Conservation (phyloP, 2,113 vertebrate genomes). For the Empidonax traillii region DNA sequence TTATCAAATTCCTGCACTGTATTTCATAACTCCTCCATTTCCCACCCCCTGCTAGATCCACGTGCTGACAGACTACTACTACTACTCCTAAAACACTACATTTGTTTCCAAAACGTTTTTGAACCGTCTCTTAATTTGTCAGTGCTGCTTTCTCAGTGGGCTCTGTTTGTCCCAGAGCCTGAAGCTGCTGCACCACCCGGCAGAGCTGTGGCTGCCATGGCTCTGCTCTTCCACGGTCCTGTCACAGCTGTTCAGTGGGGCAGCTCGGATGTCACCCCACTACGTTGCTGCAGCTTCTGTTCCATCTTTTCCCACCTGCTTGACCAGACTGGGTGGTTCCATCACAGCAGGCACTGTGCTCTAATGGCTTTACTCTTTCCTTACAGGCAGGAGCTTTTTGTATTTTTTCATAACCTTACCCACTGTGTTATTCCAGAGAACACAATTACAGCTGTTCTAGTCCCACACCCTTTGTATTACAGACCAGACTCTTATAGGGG, state of each 20-base stretch:
- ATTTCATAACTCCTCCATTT: neutral
- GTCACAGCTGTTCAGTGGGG: neutral
- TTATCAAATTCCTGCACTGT: neutral
- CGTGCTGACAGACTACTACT: neutral
- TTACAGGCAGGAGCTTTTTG: neutral
- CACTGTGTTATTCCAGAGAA: neutral
- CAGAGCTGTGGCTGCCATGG: neutral
- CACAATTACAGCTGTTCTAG: neutral
- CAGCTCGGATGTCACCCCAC: neutral
- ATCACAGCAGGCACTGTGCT: neutral
- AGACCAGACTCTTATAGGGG: neutral
- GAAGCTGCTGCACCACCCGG: rapidly evolving
- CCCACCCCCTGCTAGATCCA: neutral
- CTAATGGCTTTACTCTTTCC: neutral
- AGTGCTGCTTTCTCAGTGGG: neutral
- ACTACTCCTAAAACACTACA: neutral
- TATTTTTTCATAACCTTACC: neutral
- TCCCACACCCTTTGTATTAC: neutral
- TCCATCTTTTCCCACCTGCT: neutral
- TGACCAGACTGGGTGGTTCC: neutral
- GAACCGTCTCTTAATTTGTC: neutral
- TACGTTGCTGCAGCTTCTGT: neutral
- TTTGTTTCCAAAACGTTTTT: neutral
- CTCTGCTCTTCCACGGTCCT: neutral
- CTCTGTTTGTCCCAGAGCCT: neutral